Base-by-base conservation (phyloP, 2,797 vertebrate species). In the Ciconia nigra region DNA sequence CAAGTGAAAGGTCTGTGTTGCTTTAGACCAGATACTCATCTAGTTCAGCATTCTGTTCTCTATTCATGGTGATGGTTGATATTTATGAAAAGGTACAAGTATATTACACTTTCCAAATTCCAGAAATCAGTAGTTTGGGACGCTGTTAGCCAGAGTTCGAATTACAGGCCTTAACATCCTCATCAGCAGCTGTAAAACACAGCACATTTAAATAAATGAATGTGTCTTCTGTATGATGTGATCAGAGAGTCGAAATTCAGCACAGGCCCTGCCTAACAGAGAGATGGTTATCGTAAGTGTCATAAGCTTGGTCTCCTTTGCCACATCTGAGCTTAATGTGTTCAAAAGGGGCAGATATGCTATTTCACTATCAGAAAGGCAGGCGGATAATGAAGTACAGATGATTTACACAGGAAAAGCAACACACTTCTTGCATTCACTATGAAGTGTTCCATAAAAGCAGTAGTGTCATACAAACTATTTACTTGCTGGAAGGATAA, bases 1-100 rank as follows among this genome's bases (percentile, higher is more conserved):
- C 1, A 67, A 52, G 19, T 0, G 2, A 65, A 81, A 82, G 24
- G 6, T 16, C 44, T 77, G 14, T 80, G 25, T 66, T 90, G 28
- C 54, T 52, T 67, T 88, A 65, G 66, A 52, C 13, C 25, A 76
- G 22, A 14, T 22, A 5, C 7, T 79, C 62, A 20, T 79, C 37
- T 65, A 29, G 24, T 63, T 76, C 57, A 67, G 26, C 0, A 0
- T 82, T 78, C 39, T 63, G 63, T 21, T 35, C 22, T 73, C 44
- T 66, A 6, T 49, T 71, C 5, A 3, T 29, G 13, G 42, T 0
- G 0, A 24, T 41, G 16, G 26, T 44, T 3, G 1, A 46, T 13
- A 15, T 52, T 74, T 44, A 25, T 89, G n/a, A 74, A 73, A 65
- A 25, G 11, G 15, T 57, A 5, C 31, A 35, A 39, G 16, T 49